Conservation (phyloP, 2,797 vertebrate genomes). For the Acipenser ruthenus region DNA sequence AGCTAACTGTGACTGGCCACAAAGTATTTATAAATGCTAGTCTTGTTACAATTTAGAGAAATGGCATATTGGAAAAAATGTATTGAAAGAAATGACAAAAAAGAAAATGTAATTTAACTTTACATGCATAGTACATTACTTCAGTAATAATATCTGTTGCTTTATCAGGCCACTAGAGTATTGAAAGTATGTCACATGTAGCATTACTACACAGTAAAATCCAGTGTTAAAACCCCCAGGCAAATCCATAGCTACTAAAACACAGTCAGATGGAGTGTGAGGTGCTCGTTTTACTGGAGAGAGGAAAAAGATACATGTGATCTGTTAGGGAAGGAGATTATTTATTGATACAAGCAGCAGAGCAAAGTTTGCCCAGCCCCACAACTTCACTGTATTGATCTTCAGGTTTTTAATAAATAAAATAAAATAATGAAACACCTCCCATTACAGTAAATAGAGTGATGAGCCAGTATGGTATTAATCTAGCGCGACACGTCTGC, state of each 20-base stretch:
- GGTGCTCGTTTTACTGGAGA: neutral
- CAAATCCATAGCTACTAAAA: neutral
- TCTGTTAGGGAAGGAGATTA: neutral
- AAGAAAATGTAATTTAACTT: constrained; percentile 7
- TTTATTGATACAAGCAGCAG: neutral
- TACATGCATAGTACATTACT: constrained; percentile 6
- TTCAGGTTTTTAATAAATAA: no score
- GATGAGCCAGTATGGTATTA: no score
- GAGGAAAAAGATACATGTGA: neutral
- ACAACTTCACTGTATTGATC: no score
- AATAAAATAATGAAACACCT: no score
- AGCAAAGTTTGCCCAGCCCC: no score
- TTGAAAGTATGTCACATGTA: constrained; percentile 9
- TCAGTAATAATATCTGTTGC: constrained; percentile 1
- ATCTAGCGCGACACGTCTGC: no score
- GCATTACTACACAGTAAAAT: neutral
- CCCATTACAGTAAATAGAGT: no score
- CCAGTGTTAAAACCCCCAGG: neutral
- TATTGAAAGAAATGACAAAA: constrained; percentile 1
- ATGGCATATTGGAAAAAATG: neutral
- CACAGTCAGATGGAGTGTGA: neutral
- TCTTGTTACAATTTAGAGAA: no score
- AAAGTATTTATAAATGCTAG: no score
- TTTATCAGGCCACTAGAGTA: constrained; percentile 3
- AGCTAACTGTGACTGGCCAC: no score